Conservation (phyloP, 2,797 vertebrate genomes). For the Manis pentadactyla region DNA sequence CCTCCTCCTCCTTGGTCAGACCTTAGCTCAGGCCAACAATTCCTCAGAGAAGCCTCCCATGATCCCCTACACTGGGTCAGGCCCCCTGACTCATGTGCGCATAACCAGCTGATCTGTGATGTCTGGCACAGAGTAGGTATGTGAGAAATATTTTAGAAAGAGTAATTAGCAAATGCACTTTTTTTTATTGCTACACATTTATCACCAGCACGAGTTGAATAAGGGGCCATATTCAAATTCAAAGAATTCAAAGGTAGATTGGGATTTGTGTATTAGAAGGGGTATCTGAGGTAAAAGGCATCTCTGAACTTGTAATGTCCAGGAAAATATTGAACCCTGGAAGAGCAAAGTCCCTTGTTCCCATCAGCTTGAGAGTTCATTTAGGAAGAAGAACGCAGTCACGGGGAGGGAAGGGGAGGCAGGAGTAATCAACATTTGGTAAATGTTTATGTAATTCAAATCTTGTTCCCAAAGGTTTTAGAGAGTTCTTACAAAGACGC, state of each 20-base stretch:
- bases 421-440: neutral
- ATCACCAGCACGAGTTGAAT: neutral
- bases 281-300: conserved; percentile 50
- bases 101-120: no score
- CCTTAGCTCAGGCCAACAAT: neutral
- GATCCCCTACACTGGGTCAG: neutral
- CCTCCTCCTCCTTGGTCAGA: neutral
- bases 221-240: no score
- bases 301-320: conserved; percentile 42
- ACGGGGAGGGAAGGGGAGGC: neutral
- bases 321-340: neutral
- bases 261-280: neutral
- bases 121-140: neutral
- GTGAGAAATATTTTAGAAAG: neutral
- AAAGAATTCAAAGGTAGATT: conserved; percentile 28
- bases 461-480: neutral
- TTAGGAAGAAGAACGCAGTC: neutral
- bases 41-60: neutral
- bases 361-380: neutral
- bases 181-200: neutral
- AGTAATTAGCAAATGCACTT: neutral
- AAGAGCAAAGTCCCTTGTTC: neutral
- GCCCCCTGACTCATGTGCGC: neutral
- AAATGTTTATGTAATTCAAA: neutral
- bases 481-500: neutral